Conservation (phyloP, 2,888 invertebrate species). For the Molanna angustata region DNA sequence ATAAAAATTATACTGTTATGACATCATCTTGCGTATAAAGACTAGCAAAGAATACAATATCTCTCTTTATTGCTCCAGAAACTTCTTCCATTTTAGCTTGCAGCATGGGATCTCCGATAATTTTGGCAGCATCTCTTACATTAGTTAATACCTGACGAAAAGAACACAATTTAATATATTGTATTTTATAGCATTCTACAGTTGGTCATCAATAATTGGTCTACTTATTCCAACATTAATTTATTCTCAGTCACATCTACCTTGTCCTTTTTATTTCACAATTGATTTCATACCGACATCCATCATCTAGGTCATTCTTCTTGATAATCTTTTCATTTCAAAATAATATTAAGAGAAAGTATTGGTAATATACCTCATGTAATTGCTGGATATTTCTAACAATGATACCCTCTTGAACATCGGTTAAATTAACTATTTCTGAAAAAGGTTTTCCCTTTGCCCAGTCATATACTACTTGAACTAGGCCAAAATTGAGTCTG, state of each 20-base stretch:
- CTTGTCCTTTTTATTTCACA: no score
- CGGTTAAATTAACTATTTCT: constrained; percentile 88
- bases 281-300: no score
- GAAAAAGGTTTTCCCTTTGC: constrained; percentile 90
- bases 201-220: no score
- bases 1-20: constrained; percentile 7
- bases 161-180: constrained; percentile 4
- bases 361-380: constrained; percentile 71
- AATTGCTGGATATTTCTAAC: constrained; percentile 96
- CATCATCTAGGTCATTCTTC: no score
- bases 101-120: constrained; percentile 89
- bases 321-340: no score
- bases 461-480: constrained; percentile 95
- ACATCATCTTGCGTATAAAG: constrained; percentile 68
- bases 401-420: constrained; percentile 96
- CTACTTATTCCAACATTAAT: no score
- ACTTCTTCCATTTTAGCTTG: constrained; percentile 95
- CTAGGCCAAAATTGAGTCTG: constrained; percentile 84
- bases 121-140: constrained; percentile 88
- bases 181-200: no score
- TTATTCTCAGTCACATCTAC: no score
- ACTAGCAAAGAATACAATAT: constrained; percentile 97
- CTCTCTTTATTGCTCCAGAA: constrained; percentile 87
- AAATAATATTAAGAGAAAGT: no score
- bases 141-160: constrained; percentile 50